Percentiles rank a stretch among this genome's conserved stretches.
Conservation (phyloP, 2,797 vertebrate genomes). For the Platalea minor region DNA sequence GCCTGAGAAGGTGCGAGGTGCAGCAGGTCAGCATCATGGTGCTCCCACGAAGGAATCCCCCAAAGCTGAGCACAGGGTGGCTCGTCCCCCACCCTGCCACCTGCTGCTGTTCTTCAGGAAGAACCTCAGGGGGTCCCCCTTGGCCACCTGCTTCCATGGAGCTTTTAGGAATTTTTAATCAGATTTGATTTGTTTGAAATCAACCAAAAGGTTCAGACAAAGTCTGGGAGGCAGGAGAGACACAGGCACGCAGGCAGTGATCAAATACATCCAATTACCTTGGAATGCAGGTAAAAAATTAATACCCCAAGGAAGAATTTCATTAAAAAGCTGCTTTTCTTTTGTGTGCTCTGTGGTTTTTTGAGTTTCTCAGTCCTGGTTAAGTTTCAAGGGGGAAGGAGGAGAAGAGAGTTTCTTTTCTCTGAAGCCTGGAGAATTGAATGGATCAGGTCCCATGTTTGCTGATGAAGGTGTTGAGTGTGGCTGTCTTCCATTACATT, state of each 20-base stretch:
- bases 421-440: neutral
- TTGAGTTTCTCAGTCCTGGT: neutral
- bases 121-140: neutral
- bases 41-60: neutral
- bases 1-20: neutral
- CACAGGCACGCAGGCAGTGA: neutral
- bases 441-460: neutral
- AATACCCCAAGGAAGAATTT: neutral
- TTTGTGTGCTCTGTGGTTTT: neutral
- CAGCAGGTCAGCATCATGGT: fast-evolving
- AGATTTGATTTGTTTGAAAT: neutral
- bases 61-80: neutral
- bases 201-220: neutral
- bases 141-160: neutral
- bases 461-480: neutral
- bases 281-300: neutral
- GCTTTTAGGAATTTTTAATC: neutral
- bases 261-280: neutral
- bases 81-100: fast-evolving
- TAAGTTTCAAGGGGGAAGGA: neutral
- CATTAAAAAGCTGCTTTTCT: neutral
- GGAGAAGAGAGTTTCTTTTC: neutral
- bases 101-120: neutral
- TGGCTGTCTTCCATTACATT: neutral
- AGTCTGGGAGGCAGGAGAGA: neutral